phyloP scores from a whole-genome alignment of 2,888 invertebrate species.

The Pegoplata infirma region DNA sequence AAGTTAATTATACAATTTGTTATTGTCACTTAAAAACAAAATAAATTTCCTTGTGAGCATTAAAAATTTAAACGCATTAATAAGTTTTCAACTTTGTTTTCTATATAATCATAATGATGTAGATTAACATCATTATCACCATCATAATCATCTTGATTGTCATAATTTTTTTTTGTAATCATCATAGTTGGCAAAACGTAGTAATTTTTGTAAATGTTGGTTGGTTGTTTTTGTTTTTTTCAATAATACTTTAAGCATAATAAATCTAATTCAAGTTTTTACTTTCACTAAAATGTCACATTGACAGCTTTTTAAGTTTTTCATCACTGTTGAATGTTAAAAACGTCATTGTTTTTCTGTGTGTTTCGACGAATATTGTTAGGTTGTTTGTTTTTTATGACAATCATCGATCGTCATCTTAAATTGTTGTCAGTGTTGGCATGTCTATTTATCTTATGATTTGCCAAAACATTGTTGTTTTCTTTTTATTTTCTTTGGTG shows the following conservation, averaged over 20 bases:
- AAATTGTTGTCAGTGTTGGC: slow-evolving; percentile 62
- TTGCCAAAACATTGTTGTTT: slow-evolving; percentile 43
- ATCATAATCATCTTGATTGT: slow-evolving; percentile 25
- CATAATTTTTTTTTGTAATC: not conserved
- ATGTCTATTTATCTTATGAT: slow-evolving; percentile 58
- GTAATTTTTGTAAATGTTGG: not conserved
- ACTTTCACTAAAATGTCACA: slow-evolving; percentile 60
- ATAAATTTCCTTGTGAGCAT: slow-evolving; percentile 25
- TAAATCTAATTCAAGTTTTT: slow-evolving; percentile 62
- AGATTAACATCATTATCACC: slow-evolving; percentile 43
- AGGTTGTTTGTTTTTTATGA: slow-evolving; percentile 65
- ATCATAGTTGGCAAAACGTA: slow-evolving; percentile 2
- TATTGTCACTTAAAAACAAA: slow-evolving; percentile 33
- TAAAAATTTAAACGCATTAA: not conserved
- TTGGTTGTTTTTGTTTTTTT: slow-evolving; percentile 3
- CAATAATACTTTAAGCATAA: slow-evolving; percentile 51
- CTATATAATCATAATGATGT: slow-evolving; percentile 19
- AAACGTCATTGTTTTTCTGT: slow-evolving; percentile 15
- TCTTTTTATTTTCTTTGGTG: too few species aligned
- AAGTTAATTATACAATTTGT: slow-evolving; percentile 53
- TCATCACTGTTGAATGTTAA: slow-evolving; percentile 43
- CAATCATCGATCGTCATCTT: slow-evolving; percentile 76
- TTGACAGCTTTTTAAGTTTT: slow-evolving; percentile 61
- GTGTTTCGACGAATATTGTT: slow-evolving; percentile 26
- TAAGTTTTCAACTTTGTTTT: slow-evolving; percentile 48